Evolutionary conservation across 2,888 invertebrate genomes (phyloP).

Genomic region (Hypena proboscidalis): DNA sequence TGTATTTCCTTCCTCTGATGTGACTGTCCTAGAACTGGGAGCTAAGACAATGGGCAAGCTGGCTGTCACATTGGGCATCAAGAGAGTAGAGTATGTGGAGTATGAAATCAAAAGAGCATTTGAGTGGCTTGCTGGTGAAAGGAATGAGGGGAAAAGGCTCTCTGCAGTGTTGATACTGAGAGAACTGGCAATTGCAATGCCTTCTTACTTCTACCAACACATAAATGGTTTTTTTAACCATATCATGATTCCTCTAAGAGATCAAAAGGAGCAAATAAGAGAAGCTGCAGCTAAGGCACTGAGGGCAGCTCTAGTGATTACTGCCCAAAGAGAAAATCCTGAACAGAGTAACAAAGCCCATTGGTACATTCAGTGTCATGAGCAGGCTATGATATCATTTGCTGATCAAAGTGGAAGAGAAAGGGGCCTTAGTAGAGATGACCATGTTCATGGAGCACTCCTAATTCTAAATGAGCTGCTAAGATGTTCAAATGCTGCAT

Average conservation of each 20-base stretch:
- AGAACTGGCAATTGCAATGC: slow-evolving; percentile 97
- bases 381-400: slow-evolving; percentile 93
- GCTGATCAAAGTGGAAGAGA: slow-evolving; percentile 83
- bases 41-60: slow-evolving; percentile 97
- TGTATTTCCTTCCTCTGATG: slow-evolving; percentile 94
- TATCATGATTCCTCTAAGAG: slow-evolving; percentile 95
- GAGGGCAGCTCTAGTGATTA: slow-evolving; percentile 96
- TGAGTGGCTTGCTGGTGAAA: slow-evolving; percentile 96
- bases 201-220: slow-evolving; percentile 98
- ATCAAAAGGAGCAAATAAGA: slow-evolving; percentile 95
- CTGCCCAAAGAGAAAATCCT: slow-evolving; percentile 96
- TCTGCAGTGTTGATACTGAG: slow-evolving; percentile 96
- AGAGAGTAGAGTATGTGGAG: slow-evolving; percentile 97
- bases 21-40: slow-evolving; percentile 96
- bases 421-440: slow-evolving; percentile 92
- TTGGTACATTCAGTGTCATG: slow-evolving; percentile 97
- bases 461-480: slow-evolving; percentile 97
- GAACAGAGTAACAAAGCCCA: slow-evolving; percentile 94
- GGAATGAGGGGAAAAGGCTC: slow-evolving; percentile 95
- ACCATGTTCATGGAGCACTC: slow-evolving; percentile 96
- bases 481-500: slow-evolving; percentile 94
- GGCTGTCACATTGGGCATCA: slow-evolving; percentile 94
- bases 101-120: slow-evolving; percentile 97
- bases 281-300: slow-evolving; percentile 97
- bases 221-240: slow-evolving; percentile 96